Evolutionary conservation across 2,888 invertebrate species (phyloP), one percentile per base, ranked within the genome.

Genomic region (Acronicta aceris): DNA sequence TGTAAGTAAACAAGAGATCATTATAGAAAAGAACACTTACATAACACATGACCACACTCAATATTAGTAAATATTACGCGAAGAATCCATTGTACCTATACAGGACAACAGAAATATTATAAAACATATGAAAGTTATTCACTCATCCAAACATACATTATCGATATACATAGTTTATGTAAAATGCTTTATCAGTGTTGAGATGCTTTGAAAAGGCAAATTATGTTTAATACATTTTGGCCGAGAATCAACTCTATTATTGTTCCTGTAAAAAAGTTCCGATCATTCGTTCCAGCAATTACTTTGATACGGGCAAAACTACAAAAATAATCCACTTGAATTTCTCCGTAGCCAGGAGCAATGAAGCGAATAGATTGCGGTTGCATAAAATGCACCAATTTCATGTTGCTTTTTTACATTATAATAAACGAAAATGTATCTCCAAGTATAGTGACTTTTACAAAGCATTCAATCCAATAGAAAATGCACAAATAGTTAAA

Each of bases 1-100:
- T 94, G 94, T 93, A 94, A 93, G 84, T 85, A 90, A 93, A 93
- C 90, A 82, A 87, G 93, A 91, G 92, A 93, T 92, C 90, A 91
- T 82, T 68, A 76, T 84, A 85, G 76, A 83, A 88, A 85, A 89
- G 65, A 88, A 90, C 76, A 79, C 79, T 81, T 84, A 75, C 59
- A 57, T 71, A 86, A 81, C 81, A 88, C 87, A 90, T 86, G 87
- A 92, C 87, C 89, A 90, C 91, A 92, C 91, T 84, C 87, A 89
- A 84, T 84, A 87, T 83, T 82, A 85, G 81, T 84, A 77, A 82
- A 82, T 80, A 82, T 79, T 79, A 83, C 79, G 77, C 81, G 78
- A 80, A 86, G 81, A 84, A 82, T 81, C 81, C 78, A 81, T 76
- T 82, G 84, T 84, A 82, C 79, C 85, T 82, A 86, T 83, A 82